Evolutionary conservation across 2,888 invertebrate species (phyloP).

Genomic region (Exocentrus adspersus): DNA sequence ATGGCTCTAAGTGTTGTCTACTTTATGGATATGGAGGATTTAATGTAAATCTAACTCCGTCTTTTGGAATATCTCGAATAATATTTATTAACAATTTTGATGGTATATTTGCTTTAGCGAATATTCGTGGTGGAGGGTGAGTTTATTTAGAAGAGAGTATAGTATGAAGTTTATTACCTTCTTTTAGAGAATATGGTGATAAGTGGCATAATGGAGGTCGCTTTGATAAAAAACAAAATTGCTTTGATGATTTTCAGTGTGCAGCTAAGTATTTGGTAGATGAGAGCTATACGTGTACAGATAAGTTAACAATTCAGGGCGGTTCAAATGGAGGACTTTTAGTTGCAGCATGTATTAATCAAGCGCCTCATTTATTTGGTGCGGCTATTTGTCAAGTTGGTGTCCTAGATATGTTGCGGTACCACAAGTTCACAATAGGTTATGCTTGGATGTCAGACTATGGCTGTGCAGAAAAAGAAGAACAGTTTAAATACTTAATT

Average conservation of each 20-base stretch:
- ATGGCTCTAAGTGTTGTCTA: conserved; percentile 83
- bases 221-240: conserved; percentile 93
- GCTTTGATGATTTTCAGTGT: conserved; percentile 94
- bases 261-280: conserved; percentile 89
- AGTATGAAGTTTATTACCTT: background rate
- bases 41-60: conserved; percentile 90
- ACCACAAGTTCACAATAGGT: conserved; percentile 98
- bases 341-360: conserved; percentile 95
- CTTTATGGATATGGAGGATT: conserved; percentile 98
- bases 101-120: conserved; percentile 91
- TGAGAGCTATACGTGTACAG: conserved; percentile 80
- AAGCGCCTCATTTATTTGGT: conserved; percentile 93
- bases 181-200: conserved; percentile 91
- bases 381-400: conserved; percentile 95
- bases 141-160: conserved; percentile 46
- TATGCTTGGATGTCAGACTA: conserved; percentile 97
- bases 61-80: conserved; percentile 86
- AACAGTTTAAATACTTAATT: conserved; percentile 85
- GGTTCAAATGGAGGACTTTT: conserved; percentile 97
- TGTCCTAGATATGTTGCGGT: conserved; percentile 96
- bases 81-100: conserved; percentile 90
- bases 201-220: conserved; percentile 96
- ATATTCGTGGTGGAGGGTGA: conserved; percentile 96
- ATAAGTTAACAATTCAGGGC: conserved; percentile 88
- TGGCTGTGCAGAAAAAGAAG: conserved; percentile 87